phyloP scores from a whole-genome alignment of 1,140 invertebrate species.

The Condylostylus longicornis region DNA sequence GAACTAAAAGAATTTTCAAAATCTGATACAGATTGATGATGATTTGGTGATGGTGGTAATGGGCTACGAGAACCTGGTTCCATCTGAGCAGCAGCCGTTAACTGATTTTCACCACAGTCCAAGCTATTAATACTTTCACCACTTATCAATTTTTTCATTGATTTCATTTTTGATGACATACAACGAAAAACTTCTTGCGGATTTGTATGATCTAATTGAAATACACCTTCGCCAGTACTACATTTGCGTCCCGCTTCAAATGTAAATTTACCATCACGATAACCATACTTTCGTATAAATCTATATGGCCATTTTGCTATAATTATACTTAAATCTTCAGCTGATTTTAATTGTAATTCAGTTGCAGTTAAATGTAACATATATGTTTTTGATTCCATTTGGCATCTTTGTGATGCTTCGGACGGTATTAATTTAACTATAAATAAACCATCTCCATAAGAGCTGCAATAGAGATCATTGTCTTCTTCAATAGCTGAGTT shows the following conservation, averaged over 20 bases:
- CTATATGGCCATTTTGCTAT: slow-evolving; percentile 75
- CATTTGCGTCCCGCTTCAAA: slow-evolving; percentile 85
- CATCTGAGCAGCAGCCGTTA: slow-evolving; percentile 54
- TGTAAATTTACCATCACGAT: slow-evolving; percentile 64
- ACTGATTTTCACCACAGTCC: slow-evolving; percentile 56
- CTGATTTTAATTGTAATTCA: slow-evolving; percentile 54
- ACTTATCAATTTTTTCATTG: slow-evolving; percentile 62
- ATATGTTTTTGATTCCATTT: slow-evolving; percentile 53
- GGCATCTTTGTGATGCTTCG: slow-evolving; percentile 59
- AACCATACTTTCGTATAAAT: slow-evolving; percentile 71
- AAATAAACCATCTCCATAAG: slow-evolving; percentile 58
- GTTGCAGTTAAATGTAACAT: slow-evolving; percentile 54
- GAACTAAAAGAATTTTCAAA: slow-evolving; percentile 19
- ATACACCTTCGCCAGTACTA: slow-evolving; percentile 68
- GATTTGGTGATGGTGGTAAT: slow-evolving; percentile 48
- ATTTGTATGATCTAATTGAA: slow-evolving; percentile 61
- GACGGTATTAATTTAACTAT: slow-evolving; percentile 60
- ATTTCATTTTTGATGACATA: slow-evolving; percentile 64
- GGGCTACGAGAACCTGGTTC: slow-evolving; percentile 62
- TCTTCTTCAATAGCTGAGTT: slow-evolving; percentile 56
- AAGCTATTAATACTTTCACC: slow-evolving; percentile 46
- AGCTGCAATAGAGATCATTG: slow-evolving; percentile 71
- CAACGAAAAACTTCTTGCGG: slow-evolving; percentile 66
- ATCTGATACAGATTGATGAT: slow-evolving; percentile 28
- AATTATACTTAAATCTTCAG: slow-evolving; percentile 41